Percentiles rank a stretch among this genome's conserved stretches.
These are phyloP conservation scores for Heliconius himera DNA, from an alignment of 1,140 invertebrate species.

Conservation along the genomic window DNA sequence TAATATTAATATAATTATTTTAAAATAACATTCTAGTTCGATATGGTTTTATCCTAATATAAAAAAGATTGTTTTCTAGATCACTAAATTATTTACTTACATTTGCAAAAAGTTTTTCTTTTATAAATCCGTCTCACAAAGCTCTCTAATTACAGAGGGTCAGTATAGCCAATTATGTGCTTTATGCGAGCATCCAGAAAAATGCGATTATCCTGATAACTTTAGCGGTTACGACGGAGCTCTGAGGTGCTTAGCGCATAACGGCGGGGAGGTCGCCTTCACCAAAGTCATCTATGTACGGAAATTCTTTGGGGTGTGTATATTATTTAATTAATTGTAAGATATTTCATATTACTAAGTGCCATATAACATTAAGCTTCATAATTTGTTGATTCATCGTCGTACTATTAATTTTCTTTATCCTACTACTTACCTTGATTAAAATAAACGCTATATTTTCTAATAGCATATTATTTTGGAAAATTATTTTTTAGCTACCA, in stretches of 20 bases:
- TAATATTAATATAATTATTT: not conserved
- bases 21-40: not conserved
- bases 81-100: not conserved
- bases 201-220: conserved; percentile 91
- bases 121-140: not conserved
- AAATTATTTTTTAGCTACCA: conserved; percentile 71
- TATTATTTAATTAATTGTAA: not conserved
- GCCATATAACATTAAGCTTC: not conserved
- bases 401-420: not conserved
- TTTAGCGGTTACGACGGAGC: conserved; percentile 93
- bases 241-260: conserved; percentile 89
- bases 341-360: not conserved
- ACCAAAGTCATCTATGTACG: conserved; percentile 90
- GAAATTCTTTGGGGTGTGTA: conserved; percentile 87
- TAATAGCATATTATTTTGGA: not conserved
- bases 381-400: not conserved
- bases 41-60: not conserved
- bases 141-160: conserved; percentile 80
- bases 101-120: not conserved
- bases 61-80: not conserved
- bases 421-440: not conserved
- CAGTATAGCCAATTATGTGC: conserved; percentile 88
- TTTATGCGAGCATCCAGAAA: conserved; percentile 87
- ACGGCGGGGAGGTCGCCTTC: conserved; percentile 91
- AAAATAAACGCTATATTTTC: not conserved